These are phyloP conservation scores for Plebejus argus DNA, from an alignment of 2,888 invertebrate genomes.

Conservation along the genomic window DNA sequence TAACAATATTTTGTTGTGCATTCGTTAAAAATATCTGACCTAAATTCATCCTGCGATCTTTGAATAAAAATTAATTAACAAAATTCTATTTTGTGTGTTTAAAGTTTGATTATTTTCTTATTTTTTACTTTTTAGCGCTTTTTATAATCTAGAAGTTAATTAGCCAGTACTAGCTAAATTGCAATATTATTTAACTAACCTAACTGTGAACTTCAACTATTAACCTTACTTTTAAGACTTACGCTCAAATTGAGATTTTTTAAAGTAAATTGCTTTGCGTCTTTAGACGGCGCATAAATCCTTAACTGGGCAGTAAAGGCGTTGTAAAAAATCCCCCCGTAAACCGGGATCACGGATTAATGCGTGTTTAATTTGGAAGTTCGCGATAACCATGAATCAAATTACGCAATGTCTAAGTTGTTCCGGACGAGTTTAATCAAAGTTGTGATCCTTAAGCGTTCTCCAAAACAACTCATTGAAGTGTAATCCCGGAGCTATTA, in stretches of 20 bases:
- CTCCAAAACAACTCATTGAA: constrained; percentile 37
- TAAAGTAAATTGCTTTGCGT: background rate
- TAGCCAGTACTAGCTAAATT: no score
- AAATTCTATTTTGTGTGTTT: background rate
- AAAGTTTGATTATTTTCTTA: background rate
- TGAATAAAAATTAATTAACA: background rate
- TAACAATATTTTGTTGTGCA: background rate
- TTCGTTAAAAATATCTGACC: constrained; percentile 5
- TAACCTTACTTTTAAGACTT: background rate
- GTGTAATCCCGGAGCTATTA: constrained; percentile 41
- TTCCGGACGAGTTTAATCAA: constrained; percentile 30
- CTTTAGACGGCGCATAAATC: background rate
- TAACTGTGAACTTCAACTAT: no score
- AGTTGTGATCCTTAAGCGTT: constrained; percentile 29
- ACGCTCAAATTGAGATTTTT: background rate
- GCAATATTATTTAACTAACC: no score
- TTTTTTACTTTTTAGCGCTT: background rate
- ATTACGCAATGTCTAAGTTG: constrained; percentile 31
- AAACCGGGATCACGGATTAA: constrained; percentile 28
- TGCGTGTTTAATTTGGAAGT: constrained; percentile 31
- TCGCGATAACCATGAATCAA: constrained; percentile 29
- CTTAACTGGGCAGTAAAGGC: constrained; percentile 17
- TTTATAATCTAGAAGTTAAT: no score
- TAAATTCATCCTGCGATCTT: background rate
- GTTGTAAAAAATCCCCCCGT: constrained; percentile 21